phyloP scores from a whole-genome alignment of 2,888 invertebrate genomes.

The Lacanobia wlatinum region DNA sequence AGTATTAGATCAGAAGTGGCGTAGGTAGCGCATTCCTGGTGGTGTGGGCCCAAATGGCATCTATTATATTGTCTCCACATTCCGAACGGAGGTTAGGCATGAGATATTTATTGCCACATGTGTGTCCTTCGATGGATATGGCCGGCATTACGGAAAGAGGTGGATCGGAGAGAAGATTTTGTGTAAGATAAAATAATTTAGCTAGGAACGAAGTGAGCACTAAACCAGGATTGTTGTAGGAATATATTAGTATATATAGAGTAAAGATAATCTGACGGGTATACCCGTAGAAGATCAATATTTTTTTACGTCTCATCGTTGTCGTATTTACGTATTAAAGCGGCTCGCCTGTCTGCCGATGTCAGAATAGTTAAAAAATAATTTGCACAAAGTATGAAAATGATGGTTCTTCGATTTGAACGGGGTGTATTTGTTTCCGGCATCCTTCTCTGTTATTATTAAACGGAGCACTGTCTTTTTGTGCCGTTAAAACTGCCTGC shows the following conservation, averaged over 20 bases:
- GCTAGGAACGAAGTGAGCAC: no score
- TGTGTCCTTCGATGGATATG: conserved; percentile 35
- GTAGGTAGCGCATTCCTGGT: conserved; percentile 83
- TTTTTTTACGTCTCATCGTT: background rate
- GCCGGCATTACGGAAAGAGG: background rate
- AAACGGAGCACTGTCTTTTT: background rate
- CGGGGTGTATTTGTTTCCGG: background rate
- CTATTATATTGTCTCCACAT: conserved; percentile 80
- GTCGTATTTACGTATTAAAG: no score
- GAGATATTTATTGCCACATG: conserved; percentile 61
- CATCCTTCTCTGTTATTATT: conserved; percentile 7
- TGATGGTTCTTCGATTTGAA: background rate
- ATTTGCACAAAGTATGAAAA: no score
- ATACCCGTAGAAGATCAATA: background rate
- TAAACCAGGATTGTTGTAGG: background rate
- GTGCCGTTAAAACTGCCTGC: background rate
- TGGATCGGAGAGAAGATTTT: background rate
- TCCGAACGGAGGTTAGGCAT: conserved; percentile 68
- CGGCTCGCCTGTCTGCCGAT: no score
- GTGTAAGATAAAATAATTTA: background rate
- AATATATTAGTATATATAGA: no score
- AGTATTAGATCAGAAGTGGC: conserved; percentile 64
- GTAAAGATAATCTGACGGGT: background rate
- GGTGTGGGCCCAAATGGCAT: conserved; percentile 77
- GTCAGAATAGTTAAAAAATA: no score